Conservation (phyloP, 92 coral and sea anemone genomes). For the Muricea muricata region DNA sequence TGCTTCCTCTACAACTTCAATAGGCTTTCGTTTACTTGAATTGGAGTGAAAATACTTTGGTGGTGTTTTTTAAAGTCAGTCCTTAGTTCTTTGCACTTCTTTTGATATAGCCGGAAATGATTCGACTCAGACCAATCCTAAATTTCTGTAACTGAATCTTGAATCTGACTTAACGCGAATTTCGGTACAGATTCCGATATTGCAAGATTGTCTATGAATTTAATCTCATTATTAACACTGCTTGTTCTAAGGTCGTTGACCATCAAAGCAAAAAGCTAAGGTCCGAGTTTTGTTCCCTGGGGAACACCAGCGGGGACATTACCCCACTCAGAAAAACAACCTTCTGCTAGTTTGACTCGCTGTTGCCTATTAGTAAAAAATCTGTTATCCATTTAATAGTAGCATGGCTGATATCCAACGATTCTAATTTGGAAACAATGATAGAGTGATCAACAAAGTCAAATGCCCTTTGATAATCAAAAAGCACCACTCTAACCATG, state of each 20-base stretch:
- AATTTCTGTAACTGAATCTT: not conserved
- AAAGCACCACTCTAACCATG: not conserved
- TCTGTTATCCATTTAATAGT: not conserved
- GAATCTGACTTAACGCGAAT: not conserved
- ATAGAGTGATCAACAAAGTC: not conserved
- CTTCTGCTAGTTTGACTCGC: not conserved
- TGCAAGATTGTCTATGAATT: not conserved
- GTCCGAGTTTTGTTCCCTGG: not conserved
- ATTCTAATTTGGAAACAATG: not conserved
- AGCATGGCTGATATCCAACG: not conserved
- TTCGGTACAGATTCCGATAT: constrained; percentile 9
- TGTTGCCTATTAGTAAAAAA: not conserved
- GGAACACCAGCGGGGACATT: not conserved
- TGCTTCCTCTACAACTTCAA: constrained; percentile 12
- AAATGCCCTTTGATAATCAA: not conserved
- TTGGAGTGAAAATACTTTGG: not conserved
- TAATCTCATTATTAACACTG: not conserved
- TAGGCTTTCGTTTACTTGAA: not conserved
- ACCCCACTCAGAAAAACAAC: not conserved
- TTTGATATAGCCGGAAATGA: not conserved
- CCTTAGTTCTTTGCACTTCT: constrained; percentile 2
- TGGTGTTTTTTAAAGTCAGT: not conserved
- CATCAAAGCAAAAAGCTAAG: not conserved
- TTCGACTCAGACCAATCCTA: not conserved
- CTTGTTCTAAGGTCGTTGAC: not conserved